These are phyloP conservation scores for Graphium colonna DNA, from an alignment of 2,888 invertebrate genomes.

Conservation along the genomic window DNA sequence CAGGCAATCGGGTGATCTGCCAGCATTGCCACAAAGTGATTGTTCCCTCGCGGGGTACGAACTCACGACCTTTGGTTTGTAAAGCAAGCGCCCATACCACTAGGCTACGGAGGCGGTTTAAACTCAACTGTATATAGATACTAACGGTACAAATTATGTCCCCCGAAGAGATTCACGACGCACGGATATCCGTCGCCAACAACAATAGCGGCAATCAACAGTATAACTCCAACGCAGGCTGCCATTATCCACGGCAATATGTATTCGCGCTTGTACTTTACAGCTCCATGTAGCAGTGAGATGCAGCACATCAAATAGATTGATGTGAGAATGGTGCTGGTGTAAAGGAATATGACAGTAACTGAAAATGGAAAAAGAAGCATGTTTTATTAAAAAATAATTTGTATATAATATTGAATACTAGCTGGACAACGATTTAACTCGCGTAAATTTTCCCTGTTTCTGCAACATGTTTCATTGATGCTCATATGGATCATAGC, in stretches of 20 bases:
- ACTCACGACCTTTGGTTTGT: too few species aligned
- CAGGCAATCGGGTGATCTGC: too few species aligned
- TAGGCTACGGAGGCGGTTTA: too few species aligned
- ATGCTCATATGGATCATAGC: too few species aligned
- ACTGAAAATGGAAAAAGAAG: conserved; percentile 55
- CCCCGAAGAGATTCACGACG: conserved; percentile 64
- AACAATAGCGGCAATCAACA: conserved; percentile 53
- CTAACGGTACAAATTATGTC: conserved; percentile 71
- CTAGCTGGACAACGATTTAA: too few species aligned
- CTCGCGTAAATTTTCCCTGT: too few species aligned
- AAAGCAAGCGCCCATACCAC: too few species aligned
- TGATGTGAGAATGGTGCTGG: conserved; percentile 65
- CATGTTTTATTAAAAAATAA: too few species aligned
- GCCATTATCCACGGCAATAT: conserved; percentile 71
- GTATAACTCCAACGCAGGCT: conserved; percentile 57
- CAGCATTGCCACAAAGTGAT: too few species aligned
- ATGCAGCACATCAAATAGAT: conserved; percentile 73
- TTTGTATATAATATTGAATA: too few species aligned
- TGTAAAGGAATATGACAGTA: conserved; percentile 69
- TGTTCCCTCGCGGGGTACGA: too few species aligned
- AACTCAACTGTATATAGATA: conserved; percentile 24
- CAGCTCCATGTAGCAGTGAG: conserved; percentile 68
- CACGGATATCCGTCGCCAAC: conserved; percentile 63
- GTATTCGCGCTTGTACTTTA: conserved; percentile 68
- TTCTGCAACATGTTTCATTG: too few species aligned